phyloP scores from a whole-genome alignment of 2,888 invertebrate genomes.

The Hyppa rectilinea region DNA sequence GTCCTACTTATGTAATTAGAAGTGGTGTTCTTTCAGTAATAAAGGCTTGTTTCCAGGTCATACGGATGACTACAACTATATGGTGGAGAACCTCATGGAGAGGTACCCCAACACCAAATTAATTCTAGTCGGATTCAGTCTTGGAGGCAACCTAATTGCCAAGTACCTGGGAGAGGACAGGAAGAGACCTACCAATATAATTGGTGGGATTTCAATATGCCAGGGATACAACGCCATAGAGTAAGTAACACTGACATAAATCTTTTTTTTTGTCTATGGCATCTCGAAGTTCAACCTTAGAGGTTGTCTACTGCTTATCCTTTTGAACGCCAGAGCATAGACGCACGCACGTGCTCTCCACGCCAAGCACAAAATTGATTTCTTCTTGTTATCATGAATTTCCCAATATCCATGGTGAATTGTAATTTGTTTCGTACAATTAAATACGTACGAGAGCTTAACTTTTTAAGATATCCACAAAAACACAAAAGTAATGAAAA shows the following conservation, averaged over 20 bases:
- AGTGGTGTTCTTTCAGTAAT: conserved; percentile 5
- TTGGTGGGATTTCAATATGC: conserved; percentile 97
- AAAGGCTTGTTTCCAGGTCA: conserved; percentile 91
- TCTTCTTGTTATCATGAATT: no score
- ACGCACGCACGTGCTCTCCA: no score
- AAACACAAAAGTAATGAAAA: no score
- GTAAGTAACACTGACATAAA: conserved; percentile 94
- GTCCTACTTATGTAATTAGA: neutral
- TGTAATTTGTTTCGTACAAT: no score
- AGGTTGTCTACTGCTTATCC: no score
- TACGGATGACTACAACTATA: conserved; percentile 96
- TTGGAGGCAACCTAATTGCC: conserved; percentile 98
- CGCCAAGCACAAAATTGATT: no score
- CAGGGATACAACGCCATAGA: conserved; percentile 98
- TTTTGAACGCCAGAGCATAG: no score
- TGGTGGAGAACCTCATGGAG: conserved; percentile 94
- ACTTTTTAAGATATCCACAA: no score
- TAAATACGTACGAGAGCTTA: no score
- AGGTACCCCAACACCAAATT: conserved; percentile 94
- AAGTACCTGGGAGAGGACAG: conserved; percentile 97
- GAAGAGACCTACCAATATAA: conserved; percentile 92
- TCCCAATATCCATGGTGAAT: no score
- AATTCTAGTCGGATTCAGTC: conserved; percentile 97
- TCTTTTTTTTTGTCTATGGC: no score
- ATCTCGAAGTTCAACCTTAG: no score